phyloP scores from a whole-genome alignment of 2,888 invertebrate genomes.

The Meteorus colon region DNA sequence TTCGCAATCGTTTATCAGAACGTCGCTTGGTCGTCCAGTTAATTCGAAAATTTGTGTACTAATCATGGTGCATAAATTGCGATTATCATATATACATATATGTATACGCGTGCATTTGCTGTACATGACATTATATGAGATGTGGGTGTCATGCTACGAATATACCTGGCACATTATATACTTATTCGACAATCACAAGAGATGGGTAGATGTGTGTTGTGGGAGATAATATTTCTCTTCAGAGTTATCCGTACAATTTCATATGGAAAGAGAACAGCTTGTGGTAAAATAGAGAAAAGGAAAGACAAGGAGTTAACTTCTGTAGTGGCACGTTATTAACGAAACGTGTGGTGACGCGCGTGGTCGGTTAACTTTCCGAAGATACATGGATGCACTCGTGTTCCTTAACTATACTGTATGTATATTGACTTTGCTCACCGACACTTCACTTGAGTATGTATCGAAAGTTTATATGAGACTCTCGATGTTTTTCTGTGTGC shows the following conservation, averaged over 20 bases:
- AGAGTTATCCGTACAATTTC: not conserved
- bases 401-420: not conserved
- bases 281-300: not conserved
- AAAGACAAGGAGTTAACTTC: not conserved
- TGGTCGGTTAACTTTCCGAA: not conserved
- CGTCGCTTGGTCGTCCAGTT: slow-evolving; percentile 18
- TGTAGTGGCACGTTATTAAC: slow-evolving; percentile 2
- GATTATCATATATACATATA: not conserved
- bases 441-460: slow-evolving; percentile 3
- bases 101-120: not conserved
- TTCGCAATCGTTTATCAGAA: slow-evolving; percentile 34
- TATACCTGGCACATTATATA: slow-evolving; percentile 12
- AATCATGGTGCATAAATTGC: slow-evolving; percentile 20
- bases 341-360: slow-evolving; percentile 1
- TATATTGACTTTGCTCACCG: not conserved
- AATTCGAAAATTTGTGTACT: slow-evolving; percentile 38
- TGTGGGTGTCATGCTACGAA: not conserved
- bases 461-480: slow-evolving; percentile 5
- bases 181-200: slow-evolving; percentile 9
- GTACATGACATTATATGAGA: not conserved
- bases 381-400: not conserved
- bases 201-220: not conserved
- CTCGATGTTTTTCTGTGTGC: not conserved
- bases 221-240: slow-evolving; percentile 20
- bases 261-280: not conserved